Evolutionary conservation across 2,888 invertebrate species (phyloP).

Genomic region (Cheiracanthium punctorium): DNA sequence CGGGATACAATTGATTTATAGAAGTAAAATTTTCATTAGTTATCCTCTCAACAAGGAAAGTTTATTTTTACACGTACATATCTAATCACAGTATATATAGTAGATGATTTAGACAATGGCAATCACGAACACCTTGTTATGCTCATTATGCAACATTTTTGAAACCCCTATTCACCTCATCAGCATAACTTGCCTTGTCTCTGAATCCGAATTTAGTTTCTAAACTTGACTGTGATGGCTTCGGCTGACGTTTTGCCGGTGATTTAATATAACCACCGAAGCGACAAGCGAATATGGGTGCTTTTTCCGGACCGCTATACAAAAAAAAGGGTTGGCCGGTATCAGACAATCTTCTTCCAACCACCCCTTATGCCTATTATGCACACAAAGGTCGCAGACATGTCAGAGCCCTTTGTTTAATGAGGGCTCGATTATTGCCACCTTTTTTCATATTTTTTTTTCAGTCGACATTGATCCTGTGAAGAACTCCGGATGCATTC

Average conservation of each 20-base stretch:
- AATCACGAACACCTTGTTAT: no score
- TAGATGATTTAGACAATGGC: no score
- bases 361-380: constrained; percentile 5
- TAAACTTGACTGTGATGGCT: neutral
- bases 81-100: no score
- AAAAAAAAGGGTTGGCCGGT: neutral
- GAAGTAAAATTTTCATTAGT: no score
- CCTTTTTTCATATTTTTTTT: constrained; percentile 29
- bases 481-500: constrained; percentile 44
- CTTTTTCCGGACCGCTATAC: constrained; percentile 15
- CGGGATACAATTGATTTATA: no score
- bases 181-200: neutral
- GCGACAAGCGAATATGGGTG: constrained; percentile 21
- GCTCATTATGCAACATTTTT: no score
- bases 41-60: no score
- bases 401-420: constrained; percentile 59
- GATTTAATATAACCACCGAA: constrained; percentile 9
- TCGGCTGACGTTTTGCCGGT: neutral
- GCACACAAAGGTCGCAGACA: constrained; percentile 60
- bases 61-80: no score
- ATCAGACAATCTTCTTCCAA: neutral
- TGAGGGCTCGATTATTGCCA: constrained; percentile 28
- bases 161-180: neutral
- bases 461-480: constrained; percentile 43
- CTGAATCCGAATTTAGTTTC: neutral